Conservation (phyloP, 2,797 vertebrate genomes). For the Acipenser oxyrinchus region DNA sequence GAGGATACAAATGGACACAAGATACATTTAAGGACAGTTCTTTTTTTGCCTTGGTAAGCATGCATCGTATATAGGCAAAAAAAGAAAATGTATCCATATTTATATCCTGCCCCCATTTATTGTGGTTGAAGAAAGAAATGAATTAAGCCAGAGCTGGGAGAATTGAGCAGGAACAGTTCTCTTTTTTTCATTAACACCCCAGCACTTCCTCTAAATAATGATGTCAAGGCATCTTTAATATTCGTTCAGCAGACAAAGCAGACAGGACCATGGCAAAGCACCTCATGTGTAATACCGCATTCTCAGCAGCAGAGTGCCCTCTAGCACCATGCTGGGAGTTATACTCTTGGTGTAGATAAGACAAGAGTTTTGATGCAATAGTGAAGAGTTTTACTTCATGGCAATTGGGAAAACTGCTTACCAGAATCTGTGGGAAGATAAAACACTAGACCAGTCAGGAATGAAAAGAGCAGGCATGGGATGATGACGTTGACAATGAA, state of each 20-base stretch:
- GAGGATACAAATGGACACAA: too few species aligned
- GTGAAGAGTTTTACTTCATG: background rate
- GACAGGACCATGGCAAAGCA: too few species aligned
- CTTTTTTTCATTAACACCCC: too few species aligned
- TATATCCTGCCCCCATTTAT: too few species aligned
- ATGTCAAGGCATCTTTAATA: too few species aligned
- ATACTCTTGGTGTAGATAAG: conserved; percentile 1
- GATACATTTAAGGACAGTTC: background rate
- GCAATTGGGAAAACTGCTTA: conserved; percentile 28
- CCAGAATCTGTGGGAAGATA: conserved; percentile 92
- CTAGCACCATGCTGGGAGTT: too few species aligned
- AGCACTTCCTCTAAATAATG: too few species aligned
- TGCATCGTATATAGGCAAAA: background rate
- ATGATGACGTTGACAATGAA: conserved; percentile 95
- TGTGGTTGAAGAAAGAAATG: too few species aligned
- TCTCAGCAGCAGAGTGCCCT: too few species aligned
- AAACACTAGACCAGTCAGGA: conserved; percentile 85
- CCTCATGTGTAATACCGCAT: too few species aligned
- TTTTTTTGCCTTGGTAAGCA: background rate
- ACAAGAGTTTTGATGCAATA: background rate
- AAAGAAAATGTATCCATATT: background rate
- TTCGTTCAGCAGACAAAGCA: too few species aligned
- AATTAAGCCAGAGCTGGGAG: background rate
- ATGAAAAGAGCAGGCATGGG: conserved; percentile 91
- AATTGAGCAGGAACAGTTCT: background rate